phyloP scores from a whole-genome alignment of 2,113 vertebrate species.

The Gymnogyps californianus region DNA sequence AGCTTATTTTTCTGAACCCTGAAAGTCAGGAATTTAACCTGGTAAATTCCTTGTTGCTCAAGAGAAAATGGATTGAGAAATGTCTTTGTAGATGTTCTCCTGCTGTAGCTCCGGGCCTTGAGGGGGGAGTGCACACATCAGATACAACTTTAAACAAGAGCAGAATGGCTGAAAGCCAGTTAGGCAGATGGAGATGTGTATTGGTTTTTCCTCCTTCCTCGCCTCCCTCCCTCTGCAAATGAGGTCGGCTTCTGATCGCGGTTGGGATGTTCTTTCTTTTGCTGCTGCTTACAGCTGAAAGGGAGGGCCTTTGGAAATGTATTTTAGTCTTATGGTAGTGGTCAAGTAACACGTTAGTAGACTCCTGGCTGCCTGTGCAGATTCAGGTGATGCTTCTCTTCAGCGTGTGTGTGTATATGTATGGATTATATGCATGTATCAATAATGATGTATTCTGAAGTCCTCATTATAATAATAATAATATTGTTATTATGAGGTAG shows the following conservation, averaged over 20 bases:
- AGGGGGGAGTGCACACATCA: background rate
- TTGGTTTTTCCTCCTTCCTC: background rate
- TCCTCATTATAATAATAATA: background rate
- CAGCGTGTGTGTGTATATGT: background rate
- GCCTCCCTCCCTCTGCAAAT: background rate
- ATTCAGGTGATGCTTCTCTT: background rate
- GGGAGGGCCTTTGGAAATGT: background rate
- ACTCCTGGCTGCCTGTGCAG: background rate
- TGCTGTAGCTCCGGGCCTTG: background rate
- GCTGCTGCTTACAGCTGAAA: background rate
- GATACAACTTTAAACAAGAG: background rate
- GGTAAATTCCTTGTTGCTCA: background rate
- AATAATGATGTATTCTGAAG: background rate
- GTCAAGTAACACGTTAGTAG: background rate
- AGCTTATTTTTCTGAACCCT: background rate
- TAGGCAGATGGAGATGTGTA: background rate
- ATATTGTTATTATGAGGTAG: background rate
- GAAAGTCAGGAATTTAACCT: background rate
- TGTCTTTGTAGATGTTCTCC: background rate
- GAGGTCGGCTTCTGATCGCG: background rate
- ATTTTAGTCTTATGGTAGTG: background rate
- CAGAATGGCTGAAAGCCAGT: background rate
- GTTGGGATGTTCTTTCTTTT: background rate
- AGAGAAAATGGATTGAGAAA: background rate
- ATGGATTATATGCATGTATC: no score